Base-by-base conservation (phyloP, 92 coral and sea anemone species). In the Phymanthus crucifer region DNA sequence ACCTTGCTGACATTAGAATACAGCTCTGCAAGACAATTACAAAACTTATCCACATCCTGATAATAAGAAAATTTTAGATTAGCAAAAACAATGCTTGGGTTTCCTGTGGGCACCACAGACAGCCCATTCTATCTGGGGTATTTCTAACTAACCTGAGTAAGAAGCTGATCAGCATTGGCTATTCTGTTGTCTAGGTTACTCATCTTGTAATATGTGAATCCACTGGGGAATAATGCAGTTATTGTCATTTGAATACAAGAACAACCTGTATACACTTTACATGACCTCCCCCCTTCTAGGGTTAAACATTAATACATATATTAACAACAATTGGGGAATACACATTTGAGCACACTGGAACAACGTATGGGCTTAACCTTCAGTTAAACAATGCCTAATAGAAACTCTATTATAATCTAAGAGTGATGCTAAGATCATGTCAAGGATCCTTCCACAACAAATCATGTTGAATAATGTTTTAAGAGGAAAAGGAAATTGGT, bases 1-100 rank as follows among this genome's bases (percentile, higher is more conserved):
- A 93, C 98, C 97, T 95, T 95, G 84, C 98, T 95, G 64, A 95
- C 90, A 71, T 95, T 95, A 69, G 98, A 95, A 82, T 95, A 95
- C 40, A 95, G 93, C 45, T 95, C 98, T 16, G 93, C 98, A 52
- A 95, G 89, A 82, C 97, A 88, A 80, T 86, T 81, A 87, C 98
- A 95, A 77, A 95, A 95, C 85, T 95, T 95, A 76, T 95, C 98
- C 66, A 95, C 98, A 86, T 95, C 98, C 98, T 95, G 69, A 70
- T 46, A 57, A 61, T 61, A 6, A 68, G 1, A 77, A 6, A 74
- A 8, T 57, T 56, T 21, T 21, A 21, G 27, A 24, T 54, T 26
- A 14, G 1, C 10, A 3, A 54, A 54, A 21, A 3, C 3, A 54
- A 21, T 54, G 10, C 23, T 24, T 61, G 68, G 36, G 68, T 18